Percentiles rank a stretch among this genome's conserved stretches.
These are phyloP conservation scores for Plumapathes pennacea DNA, from an alignment of 92 coral and sea anemone species.

Conservation along the genomic window DNA sequence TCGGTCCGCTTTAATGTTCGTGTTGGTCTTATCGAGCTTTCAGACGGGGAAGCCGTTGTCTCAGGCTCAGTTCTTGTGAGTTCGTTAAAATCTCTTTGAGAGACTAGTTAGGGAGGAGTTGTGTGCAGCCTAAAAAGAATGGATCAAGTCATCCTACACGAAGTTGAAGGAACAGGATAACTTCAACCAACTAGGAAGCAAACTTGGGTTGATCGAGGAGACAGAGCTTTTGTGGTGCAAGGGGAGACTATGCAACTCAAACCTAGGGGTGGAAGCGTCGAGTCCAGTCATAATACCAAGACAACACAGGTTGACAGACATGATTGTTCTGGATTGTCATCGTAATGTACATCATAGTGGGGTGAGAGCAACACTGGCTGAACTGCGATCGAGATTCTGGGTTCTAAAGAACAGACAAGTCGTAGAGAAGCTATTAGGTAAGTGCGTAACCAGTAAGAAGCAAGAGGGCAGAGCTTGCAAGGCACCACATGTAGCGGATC, in stretches of 20 bases:
- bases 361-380: constrained; percentile 32
- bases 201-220: constrained; percentile 13
- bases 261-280: constrained; percentile 4
- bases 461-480: constrained; percentile 1
- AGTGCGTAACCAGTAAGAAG: constrained; percentile 21
- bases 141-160: constrained; percentile 5
- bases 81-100: too few species aligned
- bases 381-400: constrained; percentile 34
- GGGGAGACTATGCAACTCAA: constrained; percentile 34
- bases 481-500: constrained; percentile 6
- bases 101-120: background rate
- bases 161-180: background rate
- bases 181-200: constrained; percentile 1
- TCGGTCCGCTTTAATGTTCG: too few species aligned
- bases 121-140: background rate
- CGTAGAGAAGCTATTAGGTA: constrained; percentile 10
- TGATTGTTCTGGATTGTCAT: constrained; percentile 20
- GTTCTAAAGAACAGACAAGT: constrained; percentile 30
- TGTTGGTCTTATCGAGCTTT: too few species aligned
- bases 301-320: constrained; percentile 15
- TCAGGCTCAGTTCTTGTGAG: too few species aligned
- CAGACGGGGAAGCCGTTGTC: too few species aligned
- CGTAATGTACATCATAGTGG: constrained; percentile 29
- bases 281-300: constrained; percentile 25
- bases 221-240: constrained; percentile 14